These are phyloP conservation scores for Pleuronectes platessa DNA, from an alignment of 2,113 vertebrate genomes.

Conservation along the genomic window DNA sequence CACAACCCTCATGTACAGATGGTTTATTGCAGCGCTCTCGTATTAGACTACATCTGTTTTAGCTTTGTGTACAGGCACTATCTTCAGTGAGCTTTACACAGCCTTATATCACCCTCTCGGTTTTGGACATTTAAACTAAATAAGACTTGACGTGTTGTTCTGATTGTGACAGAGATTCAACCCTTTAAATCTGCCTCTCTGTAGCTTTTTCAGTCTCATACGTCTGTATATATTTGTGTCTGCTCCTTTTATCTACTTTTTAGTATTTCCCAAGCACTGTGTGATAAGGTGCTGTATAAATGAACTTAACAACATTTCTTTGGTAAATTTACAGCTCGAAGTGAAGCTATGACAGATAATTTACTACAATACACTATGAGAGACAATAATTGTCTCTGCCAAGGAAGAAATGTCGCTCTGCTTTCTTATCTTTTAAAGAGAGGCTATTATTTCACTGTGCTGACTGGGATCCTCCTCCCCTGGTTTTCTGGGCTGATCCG, in stretches of 20 bases:
- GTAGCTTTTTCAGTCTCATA: no score
- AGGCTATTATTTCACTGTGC: conserved; percentile 15
- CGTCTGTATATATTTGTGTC: no score
- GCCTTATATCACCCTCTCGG: no score
- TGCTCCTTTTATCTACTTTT: not conserved
- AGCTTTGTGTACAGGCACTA: no score
- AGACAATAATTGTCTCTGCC: conserved; percentile 24
- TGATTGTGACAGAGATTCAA: no score
- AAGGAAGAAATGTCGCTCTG: conserved; percentile 15
- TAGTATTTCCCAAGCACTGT: not conserved
- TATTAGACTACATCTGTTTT: no score
- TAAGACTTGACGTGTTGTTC: no score
- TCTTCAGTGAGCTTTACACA: no score
- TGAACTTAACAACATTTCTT: conserved; percentile 14
- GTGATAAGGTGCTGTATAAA: conserved; percentile 22
- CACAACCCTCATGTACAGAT: not conserved
- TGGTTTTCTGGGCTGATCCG: not conserved
- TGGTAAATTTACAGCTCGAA: conserved; percentile 9
- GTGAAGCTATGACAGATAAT: conserved; percentile 14
- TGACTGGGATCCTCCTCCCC: not conserved
- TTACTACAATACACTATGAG: conserved; percentile 13
- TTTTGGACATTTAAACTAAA: no score
- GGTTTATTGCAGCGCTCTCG: no score
- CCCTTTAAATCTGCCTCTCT: no score
- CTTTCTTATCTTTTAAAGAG: conserved; percentile 21